Base-by-base conservation (phyloP, 2,888 invertebrate species). In the Cryptocheilus praepositus region DNA sequence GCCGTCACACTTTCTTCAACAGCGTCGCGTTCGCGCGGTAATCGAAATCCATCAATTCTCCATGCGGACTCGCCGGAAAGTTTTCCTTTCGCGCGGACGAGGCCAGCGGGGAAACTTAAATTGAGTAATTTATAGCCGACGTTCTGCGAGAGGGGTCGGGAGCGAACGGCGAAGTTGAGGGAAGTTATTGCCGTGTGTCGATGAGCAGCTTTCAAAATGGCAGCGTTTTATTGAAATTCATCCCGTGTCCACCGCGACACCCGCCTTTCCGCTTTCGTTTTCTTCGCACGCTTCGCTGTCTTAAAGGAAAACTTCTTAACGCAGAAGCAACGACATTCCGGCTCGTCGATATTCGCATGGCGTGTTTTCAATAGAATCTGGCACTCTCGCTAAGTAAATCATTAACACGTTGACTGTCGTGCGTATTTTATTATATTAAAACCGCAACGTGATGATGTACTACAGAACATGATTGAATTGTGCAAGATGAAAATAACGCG, bases 341-440 rank as follows among this genome's bases (percentile, higher is more conserved):
- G 64, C 45, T 64, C 62, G 61, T 62, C 71, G 73, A 76, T 71
- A 74, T 71, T 70, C 70, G 66, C 62, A 64, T 70, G 65, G 70
- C 67, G 73, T 77, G 71, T 74, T 70, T 70, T 68, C 73, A 70
- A 73, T 76, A 74, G 70, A 74, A 68, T 58, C 56, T 44, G 21
- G 21, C 61, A 51, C 62, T 60, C 70, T 70, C 57, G 63, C 61
- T 74, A 71, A 76, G 76, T 76, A 76, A 77, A 77, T 77, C 71
- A 73, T 73, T 71, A 67, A n/a, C n/a, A n/a, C n/a, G n/a, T n/a
- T n/a, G n/a, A n/a, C n/a, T n/a, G n/a, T n/a, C n/a, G n/a, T n/a
- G n/a, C n/a, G n/a, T n/a, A n/a, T n/a, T n/a, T n/a, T n/a, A n/a
- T n/a, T n/a, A n/a, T n/a, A n/a, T n/a, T n/a, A n/a, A n/a, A n/a